Conservation (phyloP, 2,797 vertebrate species). For the Taeniopygia guttata region DNA sequence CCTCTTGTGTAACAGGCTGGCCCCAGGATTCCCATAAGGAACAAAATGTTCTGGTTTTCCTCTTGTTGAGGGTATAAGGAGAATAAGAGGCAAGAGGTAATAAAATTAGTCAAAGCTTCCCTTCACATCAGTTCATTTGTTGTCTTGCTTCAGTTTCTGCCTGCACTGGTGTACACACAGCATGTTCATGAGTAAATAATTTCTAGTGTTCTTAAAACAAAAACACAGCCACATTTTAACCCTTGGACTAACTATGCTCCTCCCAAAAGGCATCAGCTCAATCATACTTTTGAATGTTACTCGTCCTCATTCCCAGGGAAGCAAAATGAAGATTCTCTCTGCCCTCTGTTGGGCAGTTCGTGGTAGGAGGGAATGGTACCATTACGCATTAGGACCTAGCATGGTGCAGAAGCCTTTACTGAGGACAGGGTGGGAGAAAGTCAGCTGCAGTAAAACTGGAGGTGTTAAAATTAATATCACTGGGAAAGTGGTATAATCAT, state of each 20-base stretch:
- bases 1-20: background rate
- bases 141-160: background rate
- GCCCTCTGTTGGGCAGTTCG: slow-evolving; percentile 14
- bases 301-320: background rate
- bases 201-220: background rate
- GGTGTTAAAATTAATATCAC: background rate
- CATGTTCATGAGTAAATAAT: background rate
- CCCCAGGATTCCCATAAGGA: background rate
- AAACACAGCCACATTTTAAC: background rate
- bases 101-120: background rate
- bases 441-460: background rate
- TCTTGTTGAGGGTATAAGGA: background rate
- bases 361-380: background rate
- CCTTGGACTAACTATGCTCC: background rate
- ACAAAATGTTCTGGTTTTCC: background rate
- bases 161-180: background rate
- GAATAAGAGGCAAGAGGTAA: background rate
- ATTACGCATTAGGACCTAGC: background rate
- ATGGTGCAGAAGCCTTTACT: background rate
- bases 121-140: background rate
- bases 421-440: background rate
- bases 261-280: background rate
- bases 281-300: background rate
- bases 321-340: background rate
- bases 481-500: background rate